Evolutionary conservation across 2,113 vertebrate species (phyloP).

Genomic region (Cyphomyrus discorhynchus): DNA sequence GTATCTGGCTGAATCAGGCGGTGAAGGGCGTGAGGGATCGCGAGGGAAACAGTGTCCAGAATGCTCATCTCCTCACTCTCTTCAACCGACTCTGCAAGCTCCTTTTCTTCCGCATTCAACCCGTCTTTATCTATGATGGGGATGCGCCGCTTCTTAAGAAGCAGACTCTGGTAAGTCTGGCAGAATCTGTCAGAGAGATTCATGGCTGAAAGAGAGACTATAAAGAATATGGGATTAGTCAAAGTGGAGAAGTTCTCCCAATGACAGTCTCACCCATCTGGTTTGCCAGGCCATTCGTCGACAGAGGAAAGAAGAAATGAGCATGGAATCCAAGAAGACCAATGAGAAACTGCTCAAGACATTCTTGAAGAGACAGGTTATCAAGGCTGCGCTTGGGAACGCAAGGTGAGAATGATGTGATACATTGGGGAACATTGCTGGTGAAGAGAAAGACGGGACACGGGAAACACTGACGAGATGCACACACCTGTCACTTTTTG

Average conservation of each 20-base stretch:
- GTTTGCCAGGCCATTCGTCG: conserved; percentile 74
- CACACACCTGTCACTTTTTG: conserved; percentile 2
- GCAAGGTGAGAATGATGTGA: conserved; percentile 57
- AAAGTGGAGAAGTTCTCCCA: background rate
- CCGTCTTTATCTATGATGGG: conserved; percentile 93
- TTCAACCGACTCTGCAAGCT: conserved; percentile 92
- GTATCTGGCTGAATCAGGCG: conserved; percentile 97
- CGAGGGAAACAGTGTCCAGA: conserved; percentile 71
- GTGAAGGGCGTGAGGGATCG: conserved; percentile 84
- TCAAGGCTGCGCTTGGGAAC: conserved; percentile 75
- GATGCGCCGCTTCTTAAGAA: conserved; percentile 88
- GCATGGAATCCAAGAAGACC: conserved; percentile 74
- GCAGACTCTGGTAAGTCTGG: conserved; percentile 80
- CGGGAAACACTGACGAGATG: background rate
- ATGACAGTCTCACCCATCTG: background rate
- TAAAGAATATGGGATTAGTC: background rate
- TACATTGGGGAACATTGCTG: background rate
- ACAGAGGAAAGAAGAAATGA: conserved; percentile 76
- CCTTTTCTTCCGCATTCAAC: conserved; percentile 87
- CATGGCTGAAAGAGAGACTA: background rate
- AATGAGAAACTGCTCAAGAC: conserved; percentile 85
- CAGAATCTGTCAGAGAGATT: background rate
- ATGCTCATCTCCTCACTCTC: conserved; percentile 89
- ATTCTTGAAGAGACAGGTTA: conserved; percentile 84
- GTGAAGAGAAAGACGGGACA: background rate